Evolutionary conservation across 1,140 invertebrate species (phyloP).

Genomic region (Bombus haemorrhoidalis): DNA sequence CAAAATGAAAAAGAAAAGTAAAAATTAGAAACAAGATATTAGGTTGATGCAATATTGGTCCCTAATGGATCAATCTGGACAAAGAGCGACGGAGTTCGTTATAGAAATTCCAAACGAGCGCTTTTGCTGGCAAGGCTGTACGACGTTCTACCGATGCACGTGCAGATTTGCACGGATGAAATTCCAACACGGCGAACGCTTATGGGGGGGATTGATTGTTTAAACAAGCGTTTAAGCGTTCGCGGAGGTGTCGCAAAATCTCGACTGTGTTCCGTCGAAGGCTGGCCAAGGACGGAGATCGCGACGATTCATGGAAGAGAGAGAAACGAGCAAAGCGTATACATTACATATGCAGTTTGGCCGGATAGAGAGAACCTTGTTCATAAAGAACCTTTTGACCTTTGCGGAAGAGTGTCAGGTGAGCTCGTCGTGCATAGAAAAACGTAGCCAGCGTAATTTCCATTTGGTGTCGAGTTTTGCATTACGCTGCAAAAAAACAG

Average conservation of each 20-base stretch:
- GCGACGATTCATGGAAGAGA: not conserved
- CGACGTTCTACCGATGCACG: not conserved
- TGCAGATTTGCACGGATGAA: not conserved
- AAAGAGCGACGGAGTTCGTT: not conserved
- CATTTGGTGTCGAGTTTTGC: conserved; percentile 11
- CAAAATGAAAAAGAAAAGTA: too few relatives aligned
- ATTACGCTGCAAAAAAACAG: conserved; percentile 20
- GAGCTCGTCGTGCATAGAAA: not conserved
- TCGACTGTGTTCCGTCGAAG: conserved; percentile 11
- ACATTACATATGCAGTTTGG: not conserved
- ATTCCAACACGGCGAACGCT: not conserved
- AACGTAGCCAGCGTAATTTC: conserved; percentile 21
- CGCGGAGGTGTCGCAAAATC: conserved; percentile 23
- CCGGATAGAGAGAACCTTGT: not conserved
- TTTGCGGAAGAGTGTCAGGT: conserved; percentile 25
- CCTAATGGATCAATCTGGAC: not conserved
- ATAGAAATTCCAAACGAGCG: conserved; percentile 5
- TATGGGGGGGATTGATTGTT: conserved; percentile 27
- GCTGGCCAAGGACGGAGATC: not conserved
- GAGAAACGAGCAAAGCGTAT: not conserved
- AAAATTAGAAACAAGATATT: too few relatives aligned
- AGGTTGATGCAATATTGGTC: too few relatives aligned
- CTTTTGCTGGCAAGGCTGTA: not conserved
- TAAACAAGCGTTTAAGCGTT: conserved; percentile 19
- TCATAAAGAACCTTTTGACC: conserved; percentile 18